These are phyloP conservation scores for Lucifuga dentata DNA, from an alignment of 2,113 vertebrate species.

Conservation along the genomic window DNA sequence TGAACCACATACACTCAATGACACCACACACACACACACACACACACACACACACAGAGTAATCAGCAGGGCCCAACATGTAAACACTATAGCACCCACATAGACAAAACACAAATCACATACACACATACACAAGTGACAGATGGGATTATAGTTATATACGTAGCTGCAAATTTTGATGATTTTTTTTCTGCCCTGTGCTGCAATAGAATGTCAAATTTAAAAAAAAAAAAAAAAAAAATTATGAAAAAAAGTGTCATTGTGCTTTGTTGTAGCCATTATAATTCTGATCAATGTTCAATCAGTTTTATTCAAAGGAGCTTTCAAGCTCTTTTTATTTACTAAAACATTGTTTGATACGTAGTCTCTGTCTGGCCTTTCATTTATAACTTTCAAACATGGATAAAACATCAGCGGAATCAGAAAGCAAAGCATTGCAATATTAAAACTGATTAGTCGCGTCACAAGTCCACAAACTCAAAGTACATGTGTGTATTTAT, in stretches of 20 bases:
- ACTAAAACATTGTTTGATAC: not conserved
- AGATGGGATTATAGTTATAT: too few relatives aligned
- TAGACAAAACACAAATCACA: too few relatives aligned
- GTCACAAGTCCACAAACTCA: not conserved
- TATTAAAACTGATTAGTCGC: not conserved
- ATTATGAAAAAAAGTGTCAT: too few relatives aligned
- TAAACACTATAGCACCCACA: not conserved
- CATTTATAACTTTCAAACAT: slow-evolving; percentile 12
- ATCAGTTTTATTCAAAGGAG: slow-evolving; percentile 4
- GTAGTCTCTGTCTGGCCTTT: not conserved
- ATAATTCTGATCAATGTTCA: not conserved
- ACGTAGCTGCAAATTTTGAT: too few relatives aligned
- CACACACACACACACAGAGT: not conserved
- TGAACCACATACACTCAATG: not conserved
- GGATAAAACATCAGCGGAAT: slow-evolving; percentile 12
- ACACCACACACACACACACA: not conserved
- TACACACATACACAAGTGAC: too few relatives aligned
- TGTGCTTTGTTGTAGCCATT: too few relatives aligned
- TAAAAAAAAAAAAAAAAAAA: too few relatives aligned
- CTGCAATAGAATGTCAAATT: not conserved
- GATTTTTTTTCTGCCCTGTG: too few relatives aligned
- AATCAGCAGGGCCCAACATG: not conserved
- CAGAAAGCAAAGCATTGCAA: not conserved
- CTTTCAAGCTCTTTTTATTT: slow-evolving; percentile 9
- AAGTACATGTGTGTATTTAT: too few relatives aligned